Conservation (phyloP, 2,797 vertebrate genomes). For the Prionace glauca region DNA sequence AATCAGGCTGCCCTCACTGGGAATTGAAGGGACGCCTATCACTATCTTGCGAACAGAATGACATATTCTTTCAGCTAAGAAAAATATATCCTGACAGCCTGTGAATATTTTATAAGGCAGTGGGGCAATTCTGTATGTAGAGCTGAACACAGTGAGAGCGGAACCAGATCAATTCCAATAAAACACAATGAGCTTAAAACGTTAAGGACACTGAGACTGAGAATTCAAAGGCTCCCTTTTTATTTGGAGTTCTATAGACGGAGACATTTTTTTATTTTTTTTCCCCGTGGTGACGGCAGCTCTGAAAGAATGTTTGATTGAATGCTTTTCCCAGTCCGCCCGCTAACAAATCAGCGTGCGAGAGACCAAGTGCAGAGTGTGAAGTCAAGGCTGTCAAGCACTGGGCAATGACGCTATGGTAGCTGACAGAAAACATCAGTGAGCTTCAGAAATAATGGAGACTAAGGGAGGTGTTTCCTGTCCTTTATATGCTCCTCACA, state of each 20-base stretch:
- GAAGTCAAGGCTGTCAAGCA: background rate
- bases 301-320: background rate
- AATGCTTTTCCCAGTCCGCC: background rate
- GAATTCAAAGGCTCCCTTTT: slow-evolving; percentile 17
- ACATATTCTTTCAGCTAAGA: slow-evolving; percentile 12
- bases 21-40: background rate
- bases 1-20: background rate
- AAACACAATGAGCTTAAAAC: background rate
- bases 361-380: background rate
- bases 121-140: background rate
- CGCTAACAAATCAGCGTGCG: background rate
- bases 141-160: slow-evolving; percentile 8
- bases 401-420: background rate
- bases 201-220: slow-evolving; percentile 11
- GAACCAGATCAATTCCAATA: slow-evolving; percentile 26
- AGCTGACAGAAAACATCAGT: background rate
- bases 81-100: slow-evolving; percentile 14
- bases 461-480: background rate
- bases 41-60: background rate
- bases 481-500: background rate
- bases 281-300: background rate
- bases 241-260: background rate
- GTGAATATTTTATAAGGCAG: slow-evolving; percentile 27
- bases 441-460: background rate
- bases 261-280: background rate